Percentiles rank a stretch among this genome's conserved stretches.
Conservation (phyloP, 2,113 vertebrate species). For the Chloropsis hardwickii region DNA sequence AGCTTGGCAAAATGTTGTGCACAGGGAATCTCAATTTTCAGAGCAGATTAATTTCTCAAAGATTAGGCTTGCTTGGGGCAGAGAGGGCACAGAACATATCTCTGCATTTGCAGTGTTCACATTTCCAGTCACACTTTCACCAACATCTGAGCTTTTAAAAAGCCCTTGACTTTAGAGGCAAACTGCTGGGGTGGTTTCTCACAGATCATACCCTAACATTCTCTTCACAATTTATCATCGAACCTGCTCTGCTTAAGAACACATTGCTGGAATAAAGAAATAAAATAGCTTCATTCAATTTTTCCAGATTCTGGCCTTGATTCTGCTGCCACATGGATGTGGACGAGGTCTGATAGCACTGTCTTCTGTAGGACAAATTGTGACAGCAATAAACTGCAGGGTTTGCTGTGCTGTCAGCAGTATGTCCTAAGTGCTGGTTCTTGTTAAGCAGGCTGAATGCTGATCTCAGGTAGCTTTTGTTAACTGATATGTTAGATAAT, state of each 20-base stretch:
- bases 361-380: background rate
- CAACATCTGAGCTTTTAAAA: background rate
- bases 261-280: background rate
- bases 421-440: background rate
- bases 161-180: background rate
- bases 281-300: background rate
- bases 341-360: background rate
- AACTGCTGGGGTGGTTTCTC: background rate
- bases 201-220: background rate
- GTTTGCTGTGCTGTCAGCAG: background rate
- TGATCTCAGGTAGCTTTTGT: background rate
- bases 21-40: slow-evolving; percentile 46
- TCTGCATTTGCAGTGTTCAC: background rate
- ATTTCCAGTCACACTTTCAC: background rate
- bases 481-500: background rate
- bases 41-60: slow-evolving; percentile 41
- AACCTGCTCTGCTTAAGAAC: background rate
- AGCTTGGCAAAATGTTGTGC: slow-evolving; percentile 40
- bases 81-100: background rate
- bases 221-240: background rate
- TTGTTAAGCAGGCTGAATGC: background rate
- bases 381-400: background rate
- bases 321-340: background rate
- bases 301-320: background rate
- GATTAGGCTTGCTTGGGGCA: background rate